phyloP scores from a whole-genome alignment of 92 coral and sea anemone genomes.

The Phymanthus crucifer region DNA sequence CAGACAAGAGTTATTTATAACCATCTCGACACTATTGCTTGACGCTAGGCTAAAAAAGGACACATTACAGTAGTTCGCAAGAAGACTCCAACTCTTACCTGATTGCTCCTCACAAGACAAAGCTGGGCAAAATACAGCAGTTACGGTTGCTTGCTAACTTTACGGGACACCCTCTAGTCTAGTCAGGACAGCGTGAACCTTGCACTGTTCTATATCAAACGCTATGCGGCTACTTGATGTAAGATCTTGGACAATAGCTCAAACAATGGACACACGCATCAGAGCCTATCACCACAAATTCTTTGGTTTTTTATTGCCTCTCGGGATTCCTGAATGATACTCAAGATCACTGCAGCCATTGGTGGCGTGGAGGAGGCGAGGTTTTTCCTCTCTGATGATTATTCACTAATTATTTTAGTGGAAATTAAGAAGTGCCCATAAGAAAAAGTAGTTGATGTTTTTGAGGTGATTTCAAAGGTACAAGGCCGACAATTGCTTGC shows the following conservation, averaged over 20 bases:
- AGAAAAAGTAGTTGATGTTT: slow-evolving; percentile 18
- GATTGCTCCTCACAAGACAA: slow-evolving; percentile 16
- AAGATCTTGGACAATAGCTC: slow-evolving; percentile 17
- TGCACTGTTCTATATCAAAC: slow-evolving; percentile 37
- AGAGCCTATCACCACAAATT: slow-evolving; percentile 23
- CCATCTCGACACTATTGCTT: not conserved
- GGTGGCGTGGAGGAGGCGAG: slow-evolving; percentile 26
- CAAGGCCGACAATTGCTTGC: slow-evolving; percentile 23
- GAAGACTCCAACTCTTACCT: slow-evolving; percentile 25
- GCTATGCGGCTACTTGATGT: slow-evolving; percentile 34
- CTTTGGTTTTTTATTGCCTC: slow-evolving; percentile 29
- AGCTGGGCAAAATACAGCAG: not conserved
- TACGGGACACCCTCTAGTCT: slow-evolving; percentile 9
- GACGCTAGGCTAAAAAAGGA: not conserved
- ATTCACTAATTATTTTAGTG: slow-evolving; percentile 28
- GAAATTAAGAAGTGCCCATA: slow-evolving; percentile 22
- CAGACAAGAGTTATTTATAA: not conserved
- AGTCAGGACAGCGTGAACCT: slow-evolving; percentile 7
- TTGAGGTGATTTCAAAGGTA: slow-evolving; percentile 24
- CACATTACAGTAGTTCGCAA: not conserved
- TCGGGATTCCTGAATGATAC: slow-evolving; percentile 29
- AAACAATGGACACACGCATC: slow-evolving; percentile 48
- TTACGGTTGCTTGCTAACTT: not conserved
- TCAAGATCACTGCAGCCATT: slow-evolving; percentile 16
- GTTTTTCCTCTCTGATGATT: slow-evolving; percentile 12